These are phyloP conservation scores for Drosophila novamexicana DNA, from an alignment of 1,140 invertebrate species.

Conservation along the genomic window DNA sequence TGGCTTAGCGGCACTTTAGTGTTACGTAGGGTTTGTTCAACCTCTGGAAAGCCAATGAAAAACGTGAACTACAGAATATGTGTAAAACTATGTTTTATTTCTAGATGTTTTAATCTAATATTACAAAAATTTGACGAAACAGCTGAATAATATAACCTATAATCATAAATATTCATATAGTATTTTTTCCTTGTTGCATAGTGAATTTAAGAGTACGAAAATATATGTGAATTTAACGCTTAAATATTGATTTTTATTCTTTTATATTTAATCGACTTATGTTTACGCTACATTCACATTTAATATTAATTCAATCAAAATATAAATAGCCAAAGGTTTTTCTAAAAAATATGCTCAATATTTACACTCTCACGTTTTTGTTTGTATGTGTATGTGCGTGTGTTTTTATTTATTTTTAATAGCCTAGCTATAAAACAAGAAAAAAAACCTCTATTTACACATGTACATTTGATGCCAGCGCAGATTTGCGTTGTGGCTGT, in stretches of 20 bases:
- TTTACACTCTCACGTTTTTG: constrained; percentile 12
- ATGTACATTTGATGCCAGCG: constrained; percentile 55
- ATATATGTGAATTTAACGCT: constrained; percentile 1
- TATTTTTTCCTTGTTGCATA: neutral
- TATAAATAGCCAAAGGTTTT: constrained; percentile 30
- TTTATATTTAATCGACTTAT: constrained; percentile 15
- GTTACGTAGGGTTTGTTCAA: neutral
- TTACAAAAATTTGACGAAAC: neutral
- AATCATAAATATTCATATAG: neutral
- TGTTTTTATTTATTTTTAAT: constrained; percentile 41
- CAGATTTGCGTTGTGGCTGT: constrained; percentile 42
- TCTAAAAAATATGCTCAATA: constrained; percentile 18
- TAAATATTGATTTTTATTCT: constrained; percentile 13
- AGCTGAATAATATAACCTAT: neutral
- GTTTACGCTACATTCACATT: constrained; percentile 39
- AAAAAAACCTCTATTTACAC: constrained; percentile 59
- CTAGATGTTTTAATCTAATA: neutral
- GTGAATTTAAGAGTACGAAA: too few species aligned
- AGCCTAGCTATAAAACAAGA: constrained; percentile 34
- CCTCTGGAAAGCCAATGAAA: neutral
- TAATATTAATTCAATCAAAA: constrained; percentile 24
- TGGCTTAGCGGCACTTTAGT: constrained; percentile 6
- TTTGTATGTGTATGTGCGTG: constrained; percentile 4
- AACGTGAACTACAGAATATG: neutral
- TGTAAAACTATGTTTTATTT: neutral